Evolutionary conservation across 2,113 vertebrate genomes (phyloP), one percentile per base, ranked within the genome.

Genomic region (Gallinago paraguaiae): DNA sequence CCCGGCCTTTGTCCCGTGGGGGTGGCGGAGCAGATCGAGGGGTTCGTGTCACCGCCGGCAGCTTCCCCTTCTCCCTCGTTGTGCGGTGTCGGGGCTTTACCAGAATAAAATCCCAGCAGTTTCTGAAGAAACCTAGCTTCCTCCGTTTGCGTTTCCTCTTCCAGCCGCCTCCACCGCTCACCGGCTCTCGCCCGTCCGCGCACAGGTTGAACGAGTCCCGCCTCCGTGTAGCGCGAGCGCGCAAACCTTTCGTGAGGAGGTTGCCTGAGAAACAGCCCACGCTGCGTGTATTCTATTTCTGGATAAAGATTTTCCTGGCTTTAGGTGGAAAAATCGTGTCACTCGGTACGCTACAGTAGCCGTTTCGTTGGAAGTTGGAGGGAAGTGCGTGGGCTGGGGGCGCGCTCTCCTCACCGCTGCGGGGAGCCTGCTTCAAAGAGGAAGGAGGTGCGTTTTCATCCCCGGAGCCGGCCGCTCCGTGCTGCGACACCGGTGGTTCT

Each of bases 201-300:
- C 45, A 13, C 1, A 4, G 15, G 1, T 19, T 4, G n/a, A 39
- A 24, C 5, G 12, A 31, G 56, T 28, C 35, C 7, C 31, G 11
- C 33, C 59, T 12, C 59, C 3, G 10, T 1, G 43, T 14, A 60
- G 41, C 16, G 1, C 0, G 0, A 13, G 57, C 28, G 1, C n/a
- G 1, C 45, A 8, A 8, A 17, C 33, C 39, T 59, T 60, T 16
- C 20, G 1, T 35, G 15, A 24, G 63, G 33, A 37, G 15, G 7
- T 22, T 54, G 39, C 61, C 61, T 64, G 61, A 46, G 63, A 72
- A 88, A 57, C 16, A 61, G 67, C 13, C 30, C 63, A 10, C 8
- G 30, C 57, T 10, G 33, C 5, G 35, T 14, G 3, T 1, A 0
- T 20, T 33, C 46, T 78, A 6, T 80, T 84, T 93, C 84, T 46